A percentile compares a stretch with the other conserved stretches of the same genome.
phyloP scores from a whole-genome alignment of 2,888 invertebrate genomes.

The Drosophila helvetica region DNA sequence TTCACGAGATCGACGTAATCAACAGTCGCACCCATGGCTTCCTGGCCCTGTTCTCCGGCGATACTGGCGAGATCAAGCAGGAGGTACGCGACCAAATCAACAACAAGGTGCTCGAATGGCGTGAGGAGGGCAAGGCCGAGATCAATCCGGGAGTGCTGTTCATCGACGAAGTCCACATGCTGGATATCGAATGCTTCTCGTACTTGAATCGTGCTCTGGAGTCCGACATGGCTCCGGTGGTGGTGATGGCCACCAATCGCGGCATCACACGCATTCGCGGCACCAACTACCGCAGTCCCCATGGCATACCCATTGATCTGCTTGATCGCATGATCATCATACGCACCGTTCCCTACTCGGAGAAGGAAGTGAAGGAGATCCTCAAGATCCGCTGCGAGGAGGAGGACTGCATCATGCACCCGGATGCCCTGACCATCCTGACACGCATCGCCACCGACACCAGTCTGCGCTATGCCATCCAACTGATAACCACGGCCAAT shows the following conservation, averaged over 20 bases:
- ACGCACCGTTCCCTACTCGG: slow-evolving; percentile 93
- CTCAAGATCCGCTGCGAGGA: slow-evolving; percentile 98
- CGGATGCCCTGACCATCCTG: slow-evolving; percentile 94
- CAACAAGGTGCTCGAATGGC: slow-evolving; percentile 98
- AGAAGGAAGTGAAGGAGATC: slow-evolving; percentile 95
- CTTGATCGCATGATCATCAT: slow-evolving; percentile 98
- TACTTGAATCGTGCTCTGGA: slow-evolving; percentile 98
- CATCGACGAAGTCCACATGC: slow-evolving; percentile 99
- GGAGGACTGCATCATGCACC: slow-evolving; percentile 97
- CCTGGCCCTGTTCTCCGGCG: slow-evolving; percentile 98
- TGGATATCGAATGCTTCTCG: slow-evolving; percentile 99
- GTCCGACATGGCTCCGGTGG: slow-evolving; percentile 98
- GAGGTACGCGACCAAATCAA: slow-evolving; percentile 99
- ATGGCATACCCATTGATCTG: slow-evolving; percentile 98
- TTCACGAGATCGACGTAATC: slow-evolving; percentile 99
- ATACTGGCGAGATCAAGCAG: slow-evolving; percentile 99
- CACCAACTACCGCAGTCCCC: slow-evolving; percentile 96
- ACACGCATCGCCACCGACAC: slow-evolving; percentile 97
- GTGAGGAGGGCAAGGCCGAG: slow-evolving; percentile 99
- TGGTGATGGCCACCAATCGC: slow-evolving; percentile 99
- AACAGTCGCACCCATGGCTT: slow-evolving; percentile 99
- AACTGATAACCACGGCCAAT: slow-evolving; percentile 97
- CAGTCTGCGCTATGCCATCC: slow-evolving; percentile 97
- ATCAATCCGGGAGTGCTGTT: slow-evolving; percentile 99
- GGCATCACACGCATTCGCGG: slow-evolving; percentile 97